Base-by-base conservation (phyloP, 2,797 vertebrate species). In the Helostoma temminkii region DNA sequence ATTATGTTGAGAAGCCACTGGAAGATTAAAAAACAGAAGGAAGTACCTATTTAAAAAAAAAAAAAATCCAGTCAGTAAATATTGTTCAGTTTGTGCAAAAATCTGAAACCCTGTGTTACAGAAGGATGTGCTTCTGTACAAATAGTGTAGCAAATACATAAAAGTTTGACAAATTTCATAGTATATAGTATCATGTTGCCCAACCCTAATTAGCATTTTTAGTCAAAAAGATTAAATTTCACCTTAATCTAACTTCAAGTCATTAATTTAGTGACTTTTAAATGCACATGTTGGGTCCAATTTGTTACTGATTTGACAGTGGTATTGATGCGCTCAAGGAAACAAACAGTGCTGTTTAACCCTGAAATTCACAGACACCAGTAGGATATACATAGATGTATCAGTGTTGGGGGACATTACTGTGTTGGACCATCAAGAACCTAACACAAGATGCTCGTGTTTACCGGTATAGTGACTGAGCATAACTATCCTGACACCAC, bases 401-500 rank as follows among this genome's bases (percentile, higher is more conserved):
- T 53, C 58, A 69, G 47, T 69, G 39, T 66, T 67, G 21, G 36
- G n/a, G 54, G 45, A 57, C 65, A 59, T 37, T 15, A 18, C 26
- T n/a, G 34, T 28, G 42, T 60, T 43, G 24, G 28, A 48, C n/a
- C 9, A 48, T 30, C 28, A 57, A 11, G 32, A 9, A 18, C 30
- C 32, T 22, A 18, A 42, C 28, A 32, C 25, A 32, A 30, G 11
- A 47, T 48, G 21, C 45, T 24, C 19, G 19, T 16, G 43, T 77
- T 66, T 21, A 32, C 19, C 21, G 55, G 47, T 56, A 37, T 25
- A 55, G 12, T 61, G 19, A 46, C 11, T 6, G 16, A 66, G 46
- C 45, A 19, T 21, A 39, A 21, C 16, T 11, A 18, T 73, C 50
- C 24, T 64, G 9, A 45, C 15, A 34, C 42, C 68, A 62, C 30